phyloP scores from a whole-genome alignment of 2,797 vertebrate species.

The Rousettus madagascariensis region DNA sequence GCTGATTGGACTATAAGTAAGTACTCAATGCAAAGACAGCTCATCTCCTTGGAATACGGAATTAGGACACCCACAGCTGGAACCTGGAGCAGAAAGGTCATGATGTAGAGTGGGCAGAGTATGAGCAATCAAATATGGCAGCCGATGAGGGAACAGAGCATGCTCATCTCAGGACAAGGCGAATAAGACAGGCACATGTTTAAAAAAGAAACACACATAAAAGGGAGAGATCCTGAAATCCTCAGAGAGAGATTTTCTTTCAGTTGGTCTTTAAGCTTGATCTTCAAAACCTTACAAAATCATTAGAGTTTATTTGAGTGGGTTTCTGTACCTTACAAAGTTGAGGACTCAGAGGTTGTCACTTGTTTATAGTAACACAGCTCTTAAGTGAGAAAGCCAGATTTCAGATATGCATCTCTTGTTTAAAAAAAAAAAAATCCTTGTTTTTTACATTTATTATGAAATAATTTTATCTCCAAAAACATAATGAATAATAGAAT shows the following conservation, averaged over 20 bases:
- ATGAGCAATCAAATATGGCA: background rate
- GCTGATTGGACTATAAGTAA: background rate
- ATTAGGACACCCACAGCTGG: background rate
- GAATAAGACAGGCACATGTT: background rate
- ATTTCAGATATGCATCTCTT: background rate
- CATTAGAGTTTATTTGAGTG: background rate
- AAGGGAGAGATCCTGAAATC: background rate
- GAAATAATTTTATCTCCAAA: background rate
- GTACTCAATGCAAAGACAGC: background rate
- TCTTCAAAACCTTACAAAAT: background rate
- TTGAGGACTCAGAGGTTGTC: background rate
- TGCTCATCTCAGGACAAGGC: fast-evolving
- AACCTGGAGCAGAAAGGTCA: background rate
- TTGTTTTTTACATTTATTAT: background rate
- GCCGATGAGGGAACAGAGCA: background rate
- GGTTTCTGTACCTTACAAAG: background rate
- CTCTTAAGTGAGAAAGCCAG: background rate
- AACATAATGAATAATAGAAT: background rate
- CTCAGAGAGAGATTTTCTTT: background rate
- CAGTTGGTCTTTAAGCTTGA: background rate
- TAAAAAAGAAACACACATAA: background rate
- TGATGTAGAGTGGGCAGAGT: background rate
- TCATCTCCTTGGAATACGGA: background rate
- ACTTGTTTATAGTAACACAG: background rate
- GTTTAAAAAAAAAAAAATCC: background rate